Conservation (phyloP, 2,797 vertebrate species). For the Sphaeramia orbicularis region DNA sequence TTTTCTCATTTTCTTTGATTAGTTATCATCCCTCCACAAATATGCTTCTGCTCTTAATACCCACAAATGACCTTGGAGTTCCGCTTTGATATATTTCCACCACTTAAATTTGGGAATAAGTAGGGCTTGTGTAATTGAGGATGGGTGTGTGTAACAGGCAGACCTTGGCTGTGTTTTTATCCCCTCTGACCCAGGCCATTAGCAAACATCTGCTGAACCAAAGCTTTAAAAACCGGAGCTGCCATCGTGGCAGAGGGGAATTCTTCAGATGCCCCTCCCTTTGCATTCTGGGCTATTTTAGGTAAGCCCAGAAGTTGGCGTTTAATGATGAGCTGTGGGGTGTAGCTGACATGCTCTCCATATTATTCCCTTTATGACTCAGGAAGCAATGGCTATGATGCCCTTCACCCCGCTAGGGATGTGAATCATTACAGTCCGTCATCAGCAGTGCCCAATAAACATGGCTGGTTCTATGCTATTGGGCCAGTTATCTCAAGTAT, state of each 20-base stretch:
- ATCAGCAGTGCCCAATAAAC: conserved; percentile 66
- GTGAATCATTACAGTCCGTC: conserved; percentile 65
- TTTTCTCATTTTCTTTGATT: conserved; percentile 42
- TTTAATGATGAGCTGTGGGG: conserved; percentile 77
- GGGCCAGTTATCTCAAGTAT: conserved; percentile 61
- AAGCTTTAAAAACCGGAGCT: conserved; percentile 44
- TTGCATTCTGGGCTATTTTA: conserved; percentile 76
- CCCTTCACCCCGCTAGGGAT: conserved; percentile 46
- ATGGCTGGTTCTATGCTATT: conserved; percentile 33
- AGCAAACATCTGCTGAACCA: conserved; percentile 73
- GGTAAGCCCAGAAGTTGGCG: conserved; percentile 67
- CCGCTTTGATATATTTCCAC: conserved; percentile 40
- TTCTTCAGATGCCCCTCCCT: conserved; percentile 71
- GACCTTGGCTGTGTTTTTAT: conserved; percentile 50
- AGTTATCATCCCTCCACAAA: conserved; percentile 14
- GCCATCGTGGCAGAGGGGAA: conserved; percentile 55
- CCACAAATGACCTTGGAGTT: conserved; percentile 32
- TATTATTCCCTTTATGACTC: conserved; percentile 74
- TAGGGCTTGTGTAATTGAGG: conserved; percentile 38
- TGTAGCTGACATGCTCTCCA: conserved; percentile 72
- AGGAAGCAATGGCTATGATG: conserved; percentile 56
- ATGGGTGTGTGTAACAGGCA: conserved; percentile 56
- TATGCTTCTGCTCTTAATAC: conserved; percentile 15
- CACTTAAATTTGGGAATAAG: conserved; percentile 22
- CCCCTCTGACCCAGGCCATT: conserved; percentile 58